Percentiles rank a stretch among this genome's conserved stretches.
phyloP scores from a whole-genome alignment of 2,113 vertebrate species.

The Centrocercus urophasianus region DNA sequence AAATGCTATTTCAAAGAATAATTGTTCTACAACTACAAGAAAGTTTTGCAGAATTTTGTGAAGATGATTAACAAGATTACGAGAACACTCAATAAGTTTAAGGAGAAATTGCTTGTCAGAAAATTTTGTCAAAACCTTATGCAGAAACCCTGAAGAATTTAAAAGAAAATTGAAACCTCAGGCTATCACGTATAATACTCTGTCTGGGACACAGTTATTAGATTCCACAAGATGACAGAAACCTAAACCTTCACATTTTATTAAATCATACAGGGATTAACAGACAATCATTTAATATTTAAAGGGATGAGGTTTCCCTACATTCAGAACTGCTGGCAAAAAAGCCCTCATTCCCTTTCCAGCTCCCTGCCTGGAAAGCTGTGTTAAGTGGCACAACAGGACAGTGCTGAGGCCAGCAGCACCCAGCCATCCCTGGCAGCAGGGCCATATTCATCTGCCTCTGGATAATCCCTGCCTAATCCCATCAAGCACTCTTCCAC shows the following conservation, averaged over 20 bases:
- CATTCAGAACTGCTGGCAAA: neutral
- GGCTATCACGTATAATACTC: neutral
- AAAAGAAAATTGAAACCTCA: slow-evolving; percentile 20
- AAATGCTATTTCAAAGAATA: neutral
- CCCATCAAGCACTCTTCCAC: rapidly evolving
- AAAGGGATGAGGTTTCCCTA: neutral
- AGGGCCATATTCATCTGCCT: neutral
- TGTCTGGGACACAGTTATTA: slow-evolving; percentile 32
- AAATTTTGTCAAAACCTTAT: slow-evolving; percentile 4
- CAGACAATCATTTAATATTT: neutral
- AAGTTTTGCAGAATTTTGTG: neutral
- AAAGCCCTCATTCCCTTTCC: rapidly evolving
- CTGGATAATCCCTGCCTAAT: too few species aligned
- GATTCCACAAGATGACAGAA: slow-evolving; percentile 13
- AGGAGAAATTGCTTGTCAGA: slow-evolving; percentile 5
- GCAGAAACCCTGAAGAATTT: neutral
- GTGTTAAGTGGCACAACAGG: neutral
- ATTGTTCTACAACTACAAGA: neutral
- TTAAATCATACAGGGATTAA: slow-evolving; percentile 32
- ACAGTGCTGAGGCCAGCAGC: neutral
- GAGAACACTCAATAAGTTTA: neutral
- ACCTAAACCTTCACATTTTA: neutral
- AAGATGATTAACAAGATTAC: neutral
- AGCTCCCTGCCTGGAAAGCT: neutral
- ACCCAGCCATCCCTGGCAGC: rapidly evolving